These are phyloP conservation scores for Triplophysa siluroides DNA, from an alignment of 2,113 vertebrate genomes.

Conservation along the genomic window DNA sequence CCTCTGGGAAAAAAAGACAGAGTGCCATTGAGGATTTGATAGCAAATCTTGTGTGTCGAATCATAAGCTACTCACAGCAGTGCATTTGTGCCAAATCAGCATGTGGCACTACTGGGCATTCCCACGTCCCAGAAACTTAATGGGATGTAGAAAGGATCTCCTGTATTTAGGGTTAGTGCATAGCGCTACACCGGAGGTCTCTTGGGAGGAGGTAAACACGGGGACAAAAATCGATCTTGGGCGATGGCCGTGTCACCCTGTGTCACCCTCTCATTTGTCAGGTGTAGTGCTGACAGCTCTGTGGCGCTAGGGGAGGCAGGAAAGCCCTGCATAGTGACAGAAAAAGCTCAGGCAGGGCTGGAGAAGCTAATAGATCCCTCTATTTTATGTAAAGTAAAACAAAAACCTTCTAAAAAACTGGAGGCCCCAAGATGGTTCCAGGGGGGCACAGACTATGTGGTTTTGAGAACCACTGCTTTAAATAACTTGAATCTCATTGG, in stretches of 20 bases:
- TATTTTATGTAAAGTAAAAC: too few relatives aligned
- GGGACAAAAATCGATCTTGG: slow-evolving; percentile 34
- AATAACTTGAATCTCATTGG: too few relatives aligned
- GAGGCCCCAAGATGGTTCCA: too few relatives aligned
- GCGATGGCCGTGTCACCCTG: slow-evolving; percentile 33
- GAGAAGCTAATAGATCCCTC: not conserved
- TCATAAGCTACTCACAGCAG: not conserved
- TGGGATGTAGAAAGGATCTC: slow-evolving; percentile 1
- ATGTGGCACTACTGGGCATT: slow-evolving; percentile 8
- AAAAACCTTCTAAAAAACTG: too few relatives aligned
- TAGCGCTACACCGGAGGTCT: slow-evolving; percentile 5
- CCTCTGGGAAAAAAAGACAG: slow-evolving; percentile 22
- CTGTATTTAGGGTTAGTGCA: slow-evolving; percentile 2
- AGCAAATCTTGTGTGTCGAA: not conserved
- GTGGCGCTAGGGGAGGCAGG: slow-evolving; percentile 1
- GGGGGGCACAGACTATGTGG: too few relatives aligned
- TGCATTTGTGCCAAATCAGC: not conserved
- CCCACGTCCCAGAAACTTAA: slow-evolving; percentile 1
- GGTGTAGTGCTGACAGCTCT: not conserved
- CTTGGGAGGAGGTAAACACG: slow-evolving; percentile 28
- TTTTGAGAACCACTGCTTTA: too few relatives aligned
- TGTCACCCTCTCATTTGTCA: slow-evolving; percentile 43
- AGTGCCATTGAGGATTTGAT: slow-evolving; percentile 53
- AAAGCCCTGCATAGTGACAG: not conserved
- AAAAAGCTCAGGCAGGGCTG: not conserved